Base-by-base conservation (phyloP, 2,797 vertebrate species). In the Lagocephalus sceleratus region DNA sequence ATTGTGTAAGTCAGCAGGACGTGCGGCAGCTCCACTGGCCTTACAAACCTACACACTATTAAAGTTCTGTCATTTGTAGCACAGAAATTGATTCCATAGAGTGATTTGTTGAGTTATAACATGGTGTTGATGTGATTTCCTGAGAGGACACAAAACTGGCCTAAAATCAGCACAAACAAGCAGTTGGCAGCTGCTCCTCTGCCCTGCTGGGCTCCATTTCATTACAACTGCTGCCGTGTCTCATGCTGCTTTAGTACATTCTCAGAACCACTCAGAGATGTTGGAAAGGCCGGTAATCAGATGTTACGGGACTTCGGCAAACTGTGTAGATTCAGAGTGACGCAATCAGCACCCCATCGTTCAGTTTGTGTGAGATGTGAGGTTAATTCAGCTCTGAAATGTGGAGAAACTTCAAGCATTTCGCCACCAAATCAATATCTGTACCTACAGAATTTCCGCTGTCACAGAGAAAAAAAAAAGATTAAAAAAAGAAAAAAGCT, bases 251-350 rank as follows among this genome's bases (percentile, higher is more conserved):
- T 79, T 63, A 57, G 41, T 76, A 49, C 47, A 39, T 72, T 74
- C 51, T 61, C 12, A 0, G 52, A 76, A 72, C 64, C 51, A 79
- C 71, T 79, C 68, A 21, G 66, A 79, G 65, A 73, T 42, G 47
- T 69, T 66, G 63, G 50, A 65, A 78, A 79, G 51, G 59, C 59
- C 50, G 47, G 25, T 83, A 83, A 84, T 87, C 74, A 81, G 68
- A 79, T 80, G 75, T 79, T 73, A 61, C 67, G 79, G 80, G 58
- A 77, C 60, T 64, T 32, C 68, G 65, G 63, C 71, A 75, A 65
- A 63, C 3, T 15, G 43, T 74, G 64, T 35, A 72, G 79, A 75
- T 71, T 67, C 62, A 66, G 51, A 75, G 65, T 79, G 81, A 82
- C 78, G 73, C 68, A 81, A 86, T 81, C 72, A 54, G 53, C 8